phyloP scores from a whole-genome alignment of 2,888 invertebrate species.

The Scrobipalpa costella region DNA sequence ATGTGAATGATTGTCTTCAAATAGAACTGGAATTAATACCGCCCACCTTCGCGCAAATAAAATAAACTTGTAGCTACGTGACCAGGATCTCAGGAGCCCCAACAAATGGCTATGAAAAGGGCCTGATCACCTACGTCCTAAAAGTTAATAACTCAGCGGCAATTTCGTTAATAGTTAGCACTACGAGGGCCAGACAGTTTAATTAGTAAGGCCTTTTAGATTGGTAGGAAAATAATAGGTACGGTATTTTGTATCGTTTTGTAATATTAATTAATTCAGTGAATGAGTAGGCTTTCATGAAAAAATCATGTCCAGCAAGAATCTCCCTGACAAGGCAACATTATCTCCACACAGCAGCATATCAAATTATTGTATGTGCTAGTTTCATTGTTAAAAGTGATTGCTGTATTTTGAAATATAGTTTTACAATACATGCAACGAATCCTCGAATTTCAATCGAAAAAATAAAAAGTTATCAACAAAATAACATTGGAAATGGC shows the following conservation, averaged over 20 bases:
- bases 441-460: too few species aligned
- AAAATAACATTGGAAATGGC: neutral
- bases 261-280: too few species aligned
- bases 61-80: slow-evolving; percentile 19
- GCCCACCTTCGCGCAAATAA: neutral
- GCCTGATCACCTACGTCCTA: slow-evolving; percentile 26
- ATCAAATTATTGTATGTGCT: too few species aligned
- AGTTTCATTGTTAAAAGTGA: too few species aligned
- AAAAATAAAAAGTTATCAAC: too few species aligned
- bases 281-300: neutral
- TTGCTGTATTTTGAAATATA: too few species aligned
- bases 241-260: neutral
- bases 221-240: neutral
- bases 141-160: slow-evolving; percentile 33
- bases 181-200: slow-evolving; percentile 12
- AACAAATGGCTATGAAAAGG: slow-evolving; percentile 15
- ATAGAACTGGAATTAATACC: too few species aligned
- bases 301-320: too few species aligned
- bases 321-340: too few species aligned
- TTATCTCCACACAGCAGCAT: too few species aligned
- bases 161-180: slow-evolving; percentile 31
- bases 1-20: too few species aligned
- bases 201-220: slow-evolving; percentile 14
- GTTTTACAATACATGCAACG: too few species aligned
- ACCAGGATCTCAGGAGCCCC: neutral